Evolutionary conservation across 2,113 vertebrate species (phyloP).

Genomic region (Bubo scandiacus): DNA sequence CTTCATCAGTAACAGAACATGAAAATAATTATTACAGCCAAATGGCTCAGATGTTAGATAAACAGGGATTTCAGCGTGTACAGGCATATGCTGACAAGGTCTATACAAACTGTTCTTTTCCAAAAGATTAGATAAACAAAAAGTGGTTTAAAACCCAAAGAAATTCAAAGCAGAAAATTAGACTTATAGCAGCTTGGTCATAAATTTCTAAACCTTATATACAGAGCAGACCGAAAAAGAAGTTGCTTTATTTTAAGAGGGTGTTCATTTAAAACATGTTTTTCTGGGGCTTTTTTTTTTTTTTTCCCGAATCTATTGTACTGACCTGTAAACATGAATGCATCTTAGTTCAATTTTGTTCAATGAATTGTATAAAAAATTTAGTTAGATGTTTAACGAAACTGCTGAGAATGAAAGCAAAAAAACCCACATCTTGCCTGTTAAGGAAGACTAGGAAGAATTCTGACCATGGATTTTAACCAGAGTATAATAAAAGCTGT

Average conservation of each 20-base stretch:
- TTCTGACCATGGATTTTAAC: background rate
- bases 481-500: background rate
- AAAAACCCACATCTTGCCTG: background rate
- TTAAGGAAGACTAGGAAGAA: background rate
- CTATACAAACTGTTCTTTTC: background rate
- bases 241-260: background rate
- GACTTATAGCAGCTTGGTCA: background rate
- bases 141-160: background rate
- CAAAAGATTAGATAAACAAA: background rate
- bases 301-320: background rate
- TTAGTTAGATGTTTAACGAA: background rate
- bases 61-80: background rate
- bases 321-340: background rate
- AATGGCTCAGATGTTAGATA: background rate
- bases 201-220: background rate
- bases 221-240: background rate
- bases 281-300: background rate
- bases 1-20: background rate
- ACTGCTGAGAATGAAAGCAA: background rate
- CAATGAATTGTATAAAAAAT: background rate
- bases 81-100: background rate
- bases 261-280: background rate
- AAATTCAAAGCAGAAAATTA: background rate
- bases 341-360: background rate
- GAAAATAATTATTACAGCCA: background rate